These are phyloP conservation scores for Pantelozetes paolii DNA, from an alignment of 2,888 invertebrate genomes.

Conservation along the genomic window DNA sequence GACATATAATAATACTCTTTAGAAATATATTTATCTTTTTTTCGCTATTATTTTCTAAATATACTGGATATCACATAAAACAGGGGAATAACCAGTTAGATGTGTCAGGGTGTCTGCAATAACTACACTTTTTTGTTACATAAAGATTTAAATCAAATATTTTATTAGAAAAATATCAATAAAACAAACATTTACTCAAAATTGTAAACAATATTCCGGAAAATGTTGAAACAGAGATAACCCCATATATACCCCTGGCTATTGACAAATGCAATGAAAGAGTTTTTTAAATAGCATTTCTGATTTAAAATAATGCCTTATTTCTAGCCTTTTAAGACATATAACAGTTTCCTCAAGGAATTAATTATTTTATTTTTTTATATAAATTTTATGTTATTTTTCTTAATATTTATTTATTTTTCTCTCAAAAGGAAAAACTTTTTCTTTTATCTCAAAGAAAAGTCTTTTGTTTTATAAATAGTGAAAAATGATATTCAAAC, in stretches of 20 bases:
- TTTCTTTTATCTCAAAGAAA: not conserved
- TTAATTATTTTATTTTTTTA: conserved; percentile 11
- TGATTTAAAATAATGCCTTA: conserved; percentile 20
- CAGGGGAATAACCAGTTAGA: not conserved
- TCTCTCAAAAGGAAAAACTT: not conserved
- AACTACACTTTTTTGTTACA: too few species aligned
- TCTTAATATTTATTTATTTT: not conserved
- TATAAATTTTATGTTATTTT: not conserved
- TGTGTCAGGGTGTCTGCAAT: too few species aligned
- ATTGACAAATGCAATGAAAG: too few species aligned
- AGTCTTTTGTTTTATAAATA: not conserved
- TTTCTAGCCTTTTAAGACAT: too few species aligned
- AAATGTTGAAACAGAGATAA: too few species aligned
- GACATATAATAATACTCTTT: not conserved
- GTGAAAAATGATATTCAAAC: too few species aligned
- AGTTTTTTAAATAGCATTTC: conserved; percentile 6
- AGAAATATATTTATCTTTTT: not conserved
- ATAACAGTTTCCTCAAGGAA: conserved; percentile 25
- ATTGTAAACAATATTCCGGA: too few species aligned
- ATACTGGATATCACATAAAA: not conserved
- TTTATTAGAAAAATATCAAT: too few species aligned
- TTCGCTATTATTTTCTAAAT: not conserved
- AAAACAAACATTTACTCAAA: too few species aligned
- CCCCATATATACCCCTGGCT: too few species aligned
- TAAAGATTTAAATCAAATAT: too few species aligned